phyloP scores from a whole-genome alignment of 2,113 vertebrate species.

The Lonchura striata region DNA sequence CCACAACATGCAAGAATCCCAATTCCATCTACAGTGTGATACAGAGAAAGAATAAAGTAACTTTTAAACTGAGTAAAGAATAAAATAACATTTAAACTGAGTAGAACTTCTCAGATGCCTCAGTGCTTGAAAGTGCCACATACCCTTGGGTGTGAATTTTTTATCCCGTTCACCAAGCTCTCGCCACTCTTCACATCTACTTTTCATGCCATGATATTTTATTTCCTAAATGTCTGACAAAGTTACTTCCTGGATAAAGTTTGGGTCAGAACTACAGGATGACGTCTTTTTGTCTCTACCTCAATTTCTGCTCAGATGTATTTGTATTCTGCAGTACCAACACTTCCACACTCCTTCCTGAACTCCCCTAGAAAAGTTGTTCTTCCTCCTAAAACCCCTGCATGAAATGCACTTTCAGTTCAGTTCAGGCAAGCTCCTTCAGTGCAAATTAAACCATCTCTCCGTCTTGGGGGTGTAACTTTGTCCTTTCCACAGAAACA shows the following conservation, averaged over 20 bases:
- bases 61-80: background rate
- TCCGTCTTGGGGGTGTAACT: background rate
- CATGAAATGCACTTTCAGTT: accelerated
- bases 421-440: background rate
- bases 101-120: background rate
- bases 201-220: background rate
- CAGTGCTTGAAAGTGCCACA: background rate
- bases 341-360: background rate
- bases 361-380: background rate
- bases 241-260: background rate
- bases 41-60: background rate
- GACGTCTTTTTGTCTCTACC: background rate
- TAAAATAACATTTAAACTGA: background rate
- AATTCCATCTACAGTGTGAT: background rate
- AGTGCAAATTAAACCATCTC: background rate
- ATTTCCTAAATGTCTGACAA: background rate
- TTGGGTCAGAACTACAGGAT: background rate
- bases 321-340: background rate
- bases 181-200: accelerated
- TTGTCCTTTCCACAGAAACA: background rate
- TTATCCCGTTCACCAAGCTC: background rate
- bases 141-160: background rate
- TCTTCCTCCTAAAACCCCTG: background rate
- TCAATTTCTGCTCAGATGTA: background rate
- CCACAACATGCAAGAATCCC: background rate